Evolutionary conservation across 2,113 vertebrate genomes (phyloP).

Genomic region (Poecile atricapillus): DNA sequence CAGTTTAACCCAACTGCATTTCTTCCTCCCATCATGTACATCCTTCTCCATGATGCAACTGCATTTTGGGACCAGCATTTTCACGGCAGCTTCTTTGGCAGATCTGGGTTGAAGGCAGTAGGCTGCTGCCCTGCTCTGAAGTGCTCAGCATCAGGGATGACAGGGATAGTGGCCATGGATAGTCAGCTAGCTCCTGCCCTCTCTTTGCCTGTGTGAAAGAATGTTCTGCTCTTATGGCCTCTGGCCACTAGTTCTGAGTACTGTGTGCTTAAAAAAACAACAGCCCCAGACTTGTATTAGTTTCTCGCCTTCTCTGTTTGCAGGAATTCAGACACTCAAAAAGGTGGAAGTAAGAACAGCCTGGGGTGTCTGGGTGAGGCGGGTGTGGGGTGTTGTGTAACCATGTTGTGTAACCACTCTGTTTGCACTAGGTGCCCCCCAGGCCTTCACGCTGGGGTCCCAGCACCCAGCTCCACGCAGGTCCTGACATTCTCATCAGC

Average conservation of each 20-base stretch:
- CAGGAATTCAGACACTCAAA: neutral
- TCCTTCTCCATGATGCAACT: neutral
- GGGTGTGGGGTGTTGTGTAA: neutral
- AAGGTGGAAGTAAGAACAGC: neutral
- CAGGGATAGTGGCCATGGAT: neutral
- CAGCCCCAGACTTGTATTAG: neutral
- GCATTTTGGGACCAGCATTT: neutral
- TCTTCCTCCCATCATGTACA: neutral
- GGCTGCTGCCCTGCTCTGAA: neutral
- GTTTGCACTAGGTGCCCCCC: neutral
- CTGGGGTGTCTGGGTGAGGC: accelerated
- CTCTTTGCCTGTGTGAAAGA: neutral
- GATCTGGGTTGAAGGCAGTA: neutral
- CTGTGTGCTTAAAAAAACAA: neutral
- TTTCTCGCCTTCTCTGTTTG: neutral
- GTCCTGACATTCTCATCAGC: neutral
- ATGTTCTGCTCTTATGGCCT: neutral
- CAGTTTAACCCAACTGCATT: neutral
- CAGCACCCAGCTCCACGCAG: neutral
- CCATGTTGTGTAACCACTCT: neutral
- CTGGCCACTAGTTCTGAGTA: neutral
- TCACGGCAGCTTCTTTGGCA: neutral
- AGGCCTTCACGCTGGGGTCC: neutral
- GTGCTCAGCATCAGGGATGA: neutral
- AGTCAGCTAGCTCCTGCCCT: neutral